Evolutionary conservation across 2,888 invertebrate genomes (phyloP), one percentile per base, ranked within the genome.

Genomic region (Ichneumoninae sp.): DNA sequence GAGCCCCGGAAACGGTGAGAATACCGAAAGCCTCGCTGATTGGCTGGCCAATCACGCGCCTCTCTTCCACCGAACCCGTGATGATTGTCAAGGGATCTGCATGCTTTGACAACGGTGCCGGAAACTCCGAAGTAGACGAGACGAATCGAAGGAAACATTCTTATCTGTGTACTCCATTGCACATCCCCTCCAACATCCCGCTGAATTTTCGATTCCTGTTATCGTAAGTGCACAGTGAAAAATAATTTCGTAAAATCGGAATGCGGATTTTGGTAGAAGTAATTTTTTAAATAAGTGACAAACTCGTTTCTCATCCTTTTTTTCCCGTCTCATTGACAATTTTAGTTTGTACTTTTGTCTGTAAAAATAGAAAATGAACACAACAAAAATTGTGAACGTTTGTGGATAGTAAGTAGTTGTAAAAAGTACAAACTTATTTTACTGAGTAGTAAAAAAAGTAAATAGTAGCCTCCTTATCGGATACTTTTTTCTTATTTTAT

Each of bases 31-130:
- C 87, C 36, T 63, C 47, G 13, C 40, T 87, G 85, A 92, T 92
- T 92, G 92, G 92, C 88, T 88, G 77, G 78, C 88, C 68, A 86
- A 87, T 88, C 86, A 40, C 44, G 57, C 10, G 13, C 30, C 0
- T 7, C 50, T 52, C n/a, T 33, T 1, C 66, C 63, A 54, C 19
- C 36, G 40, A 76, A 69, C 13, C 63, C 47, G n/a, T 19, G 33
- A 52, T 26, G 68, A 69, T 71, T 65, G 52, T 52, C 71, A 52
- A 33, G 33, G 19, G 13, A n/a, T 66, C 30, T 50, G 65, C 44
- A 50, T 65, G 47, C 22, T 63, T 22, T 33, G 26, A 30, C 26
- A 33, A 33, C 33, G 26, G 5, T 16, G 22, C 16, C 30, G 33
- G 4, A 63, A 26, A 50, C n/a, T 19, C 7, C 7, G 0, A 7